These are phyloP conservation scores for Drosophila parvula DNA, from an alignment of 1,140 invertebrate genomes.

Conservation along the genomic window DNA sequence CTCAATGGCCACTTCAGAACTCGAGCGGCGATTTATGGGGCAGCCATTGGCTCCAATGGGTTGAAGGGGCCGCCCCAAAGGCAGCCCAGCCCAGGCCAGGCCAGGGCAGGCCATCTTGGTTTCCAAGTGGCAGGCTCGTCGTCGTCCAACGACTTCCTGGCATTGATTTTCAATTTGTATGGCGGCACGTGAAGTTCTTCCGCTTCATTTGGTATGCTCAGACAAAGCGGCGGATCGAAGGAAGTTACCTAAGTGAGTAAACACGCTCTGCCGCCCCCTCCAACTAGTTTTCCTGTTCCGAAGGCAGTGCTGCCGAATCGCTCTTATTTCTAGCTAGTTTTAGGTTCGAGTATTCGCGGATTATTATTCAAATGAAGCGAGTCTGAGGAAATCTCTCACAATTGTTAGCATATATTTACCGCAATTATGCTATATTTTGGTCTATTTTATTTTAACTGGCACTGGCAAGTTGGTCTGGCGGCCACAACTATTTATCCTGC, in stretches of 20 bases:
- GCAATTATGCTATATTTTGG: not conserved
- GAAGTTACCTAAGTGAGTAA: conserved; percentile 73
- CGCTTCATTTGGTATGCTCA: conserved; percentile 61
- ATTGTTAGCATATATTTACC: not conserved
- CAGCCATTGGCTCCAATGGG: conserved; percentile 40
- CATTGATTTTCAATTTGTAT: conserved; percentile 80
- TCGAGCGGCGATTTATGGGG: conserved; percentile 55
- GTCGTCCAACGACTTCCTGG: conserved; percentile 13
- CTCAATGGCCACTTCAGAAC: conserved; percentile 35
- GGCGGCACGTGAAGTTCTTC: conserved; percentile 76
- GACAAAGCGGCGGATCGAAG: conserved; percentile 14
- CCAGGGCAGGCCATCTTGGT: conserved; percentile 12
- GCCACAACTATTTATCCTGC: conserved; percentile 25
- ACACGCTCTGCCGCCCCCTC: conserved; percentile 19
- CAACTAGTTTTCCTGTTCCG: no score
- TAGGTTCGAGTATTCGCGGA: not conserved
- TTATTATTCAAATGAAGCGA: not conserved
- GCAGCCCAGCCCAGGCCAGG: not conserved
- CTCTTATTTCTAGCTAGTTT: not conserved
- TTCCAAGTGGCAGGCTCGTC: not conserved
- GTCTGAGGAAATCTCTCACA: not conserved
- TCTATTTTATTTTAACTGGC: not conserved
- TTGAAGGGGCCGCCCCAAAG: conserved; percentile 32
- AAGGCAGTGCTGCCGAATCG: not conserved
- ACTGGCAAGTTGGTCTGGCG: conserved; percentile 7